Conservation (phyloP, 2,888 invertebrate genomes). For the Hypomecis punctinalis region DNA sequence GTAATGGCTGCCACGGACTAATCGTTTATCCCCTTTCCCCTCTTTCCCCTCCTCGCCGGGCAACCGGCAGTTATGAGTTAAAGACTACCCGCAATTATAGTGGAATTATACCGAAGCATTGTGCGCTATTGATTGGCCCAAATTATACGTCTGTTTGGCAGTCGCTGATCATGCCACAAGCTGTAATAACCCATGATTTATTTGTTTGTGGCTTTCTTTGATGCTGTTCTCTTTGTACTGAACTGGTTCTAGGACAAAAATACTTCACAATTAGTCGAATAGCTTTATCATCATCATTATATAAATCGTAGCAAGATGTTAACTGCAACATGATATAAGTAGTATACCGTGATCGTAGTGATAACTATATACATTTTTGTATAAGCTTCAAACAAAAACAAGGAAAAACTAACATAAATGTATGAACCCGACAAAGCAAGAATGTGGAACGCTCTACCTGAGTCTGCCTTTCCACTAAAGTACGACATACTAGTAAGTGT, state of each 20-base stretch:
- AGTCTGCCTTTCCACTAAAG: too few species aligned
- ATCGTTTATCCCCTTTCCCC: conserved; percentile 23
- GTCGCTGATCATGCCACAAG: conserved; percentile 18
- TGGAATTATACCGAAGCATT: conserved; percentile 27
- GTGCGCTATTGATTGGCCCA: conserved; percentile 35
- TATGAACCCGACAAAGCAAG: too few species aligned
- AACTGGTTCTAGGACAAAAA: not conserved
- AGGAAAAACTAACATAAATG: too few species aligned
- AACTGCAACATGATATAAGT: too few species aligned
- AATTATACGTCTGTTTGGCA: conserved; percentile 33
- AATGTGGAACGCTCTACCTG: too few species aligned
- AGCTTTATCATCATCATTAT: too few species aligned
- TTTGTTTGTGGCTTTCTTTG: conserved; percentile 30
- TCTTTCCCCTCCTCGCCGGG: not conserved
- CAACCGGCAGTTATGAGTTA: conserved; percentile 28
- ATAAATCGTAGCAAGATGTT: too few species aligned
- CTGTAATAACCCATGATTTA: conserved; percentile 24
- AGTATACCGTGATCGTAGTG: too few species aligned
- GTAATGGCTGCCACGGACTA: conserved; percentile 62
- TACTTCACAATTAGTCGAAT: not conserved
- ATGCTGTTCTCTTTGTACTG: not conserved
- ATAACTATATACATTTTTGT: too few species aligned
- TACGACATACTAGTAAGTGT: too few species aligned
- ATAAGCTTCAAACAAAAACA: too few species aligned
- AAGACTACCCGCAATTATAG: conserved; percentile 53